Conservation (phyloP, 1,140 invertebrate genomes). For the Drosophila carrolli region DNA sequence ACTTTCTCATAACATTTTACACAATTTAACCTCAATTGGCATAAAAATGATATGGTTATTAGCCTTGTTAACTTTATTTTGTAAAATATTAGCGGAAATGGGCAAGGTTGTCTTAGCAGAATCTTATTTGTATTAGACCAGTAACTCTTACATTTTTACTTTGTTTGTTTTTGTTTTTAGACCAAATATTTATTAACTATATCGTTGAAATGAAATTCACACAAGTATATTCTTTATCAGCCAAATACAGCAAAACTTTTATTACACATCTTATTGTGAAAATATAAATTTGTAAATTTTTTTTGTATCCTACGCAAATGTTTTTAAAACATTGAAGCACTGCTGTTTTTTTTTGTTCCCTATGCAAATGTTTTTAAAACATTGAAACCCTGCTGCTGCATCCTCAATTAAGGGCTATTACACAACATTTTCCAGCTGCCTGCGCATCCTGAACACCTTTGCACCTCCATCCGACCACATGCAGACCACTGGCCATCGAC, state of each 20-base stretch:
- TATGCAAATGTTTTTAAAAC: not conserved
- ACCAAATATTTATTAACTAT: too few relatives aligned
- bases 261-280: too few relatives aligned
- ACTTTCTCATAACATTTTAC: not conserved
- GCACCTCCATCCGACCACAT: constrained; percentile 9
- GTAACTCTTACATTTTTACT: too few relatives aligned
- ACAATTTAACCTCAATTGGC: too few relatives aligned
- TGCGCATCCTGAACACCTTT: constrained; percentile 12
- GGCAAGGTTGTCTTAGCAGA: too few relatives aligned
- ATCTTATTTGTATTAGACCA: too few relatives aligned
- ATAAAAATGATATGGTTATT: not conserved
- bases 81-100: too few relatives aligned
- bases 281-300: not conserved
- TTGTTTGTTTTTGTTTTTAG: too few relatives aligned
- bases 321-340: not conserved
- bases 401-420: not conserved
- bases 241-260: too few relatives aligned
- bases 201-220: too few relatives aligned
- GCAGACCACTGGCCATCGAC: constrained; percentile 12
- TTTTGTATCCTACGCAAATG: not conserved
- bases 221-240: too few relatives aligned
- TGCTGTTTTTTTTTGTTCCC: too few relatives aligned
- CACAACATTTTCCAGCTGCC: constrained; percentile 30
- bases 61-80: not conserved
- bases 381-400: not conserved